These are phyloP conservation scores for Scopus umbretta DNA, from an alignment of 2,113 vertebrate genomes.

Conservation along the genomic window DNA sequence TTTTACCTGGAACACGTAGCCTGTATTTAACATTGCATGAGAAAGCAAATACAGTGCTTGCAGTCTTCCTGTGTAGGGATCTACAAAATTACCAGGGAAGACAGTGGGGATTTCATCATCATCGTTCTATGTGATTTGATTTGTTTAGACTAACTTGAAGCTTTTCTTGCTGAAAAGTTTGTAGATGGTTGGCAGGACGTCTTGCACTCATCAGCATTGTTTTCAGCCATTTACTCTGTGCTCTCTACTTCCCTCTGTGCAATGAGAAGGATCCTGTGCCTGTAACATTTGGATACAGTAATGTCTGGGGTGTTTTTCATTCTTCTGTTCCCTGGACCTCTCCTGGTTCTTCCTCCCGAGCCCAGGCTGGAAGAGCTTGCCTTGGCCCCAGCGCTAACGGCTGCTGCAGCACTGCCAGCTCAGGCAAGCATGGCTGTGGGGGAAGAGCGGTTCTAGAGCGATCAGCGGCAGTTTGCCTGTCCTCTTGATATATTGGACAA, in stretches of 20 bases:
- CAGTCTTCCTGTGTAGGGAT: neutral
- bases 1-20: neutral
- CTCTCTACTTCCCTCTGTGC: neutral
- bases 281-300: neutral
- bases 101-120: neutral
- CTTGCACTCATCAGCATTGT: neutral
- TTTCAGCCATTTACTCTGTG: neutral
- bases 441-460: neutral
- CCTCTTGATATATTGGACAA: neutral
- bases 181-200: neutral
- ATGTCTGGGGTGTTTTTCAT: neutral
- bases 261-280: neutral
- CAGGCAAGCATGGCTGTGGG: neutral
- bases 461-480: neutral
- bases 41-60: neutral
- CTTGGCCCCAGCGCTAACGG: fast-evolving
- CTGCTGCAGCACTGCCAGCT: neutral
- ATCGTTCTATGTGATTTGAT: neutral
- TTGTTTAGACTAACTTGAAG: neutral
- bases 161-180: neutral
- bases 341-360: neutral
- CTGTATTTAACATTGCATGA: neutral
- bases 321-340: neutral
- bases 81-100: neutral
- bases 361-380: neutral